Conservation (phyloP, 2,888 invertebrate species). For the Psococerastis gibbosa region DNA sequence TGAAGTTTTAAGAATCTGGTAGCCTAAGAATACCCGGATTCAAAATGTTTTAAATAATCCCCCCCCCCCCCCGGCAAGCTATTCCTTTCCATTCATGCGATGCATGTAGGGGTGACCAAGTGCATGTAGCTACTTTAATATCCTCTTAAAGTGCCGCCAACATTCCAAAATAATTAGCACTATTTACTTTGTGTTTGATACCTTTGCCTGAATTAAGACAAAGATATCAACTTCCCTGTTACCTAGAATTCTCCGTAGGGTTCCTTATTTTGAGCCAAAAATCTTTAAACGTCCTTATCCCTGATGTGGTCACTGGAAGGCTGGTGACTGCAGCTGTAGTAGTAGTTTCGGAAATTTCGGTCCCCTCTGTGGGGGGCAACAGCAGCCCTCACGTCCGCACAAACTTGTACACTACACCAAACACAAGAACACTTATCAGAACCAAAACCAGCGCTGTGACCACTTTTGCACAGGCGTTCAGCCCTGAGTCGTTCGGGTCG, state of each 20-base stretch:
- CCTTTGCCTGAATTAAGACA: too few relatives aligned
- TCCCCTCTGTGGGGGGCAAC: conserved; percentile 34
- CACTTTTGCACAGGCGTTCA: conserved; percentile 51
- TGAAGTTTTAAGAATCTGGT: too few relatives aligned
- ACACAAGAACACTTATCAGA: conserved; percentile 48
- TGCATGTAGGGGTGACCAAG: too few relatives aligned
- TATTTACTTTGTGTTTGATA: too few relatives aligned
- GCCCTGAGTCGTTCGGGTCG: conserved; percentile 40
- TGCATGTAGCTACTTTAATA: too few relatives aligned
- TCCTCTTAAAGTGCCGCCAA: too few relatives aligned
- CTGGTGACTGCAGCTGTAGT: too few relatives aligned
- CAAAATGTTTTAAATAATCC: too few relatives aligned
- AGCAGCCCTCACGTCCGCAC: conserved; percentile 59
- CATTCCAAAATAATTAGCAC: too few relatives aligned
- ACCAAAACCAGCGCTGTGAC: conserved; percentile 48
- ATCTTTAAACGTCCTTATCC: neutral
- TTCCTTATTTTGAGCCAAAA: neutral
- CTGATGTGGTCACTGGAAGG: neutral
- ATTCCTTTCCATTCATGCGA: too few relatives aligned
- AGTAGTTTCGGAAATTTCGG: neutral
- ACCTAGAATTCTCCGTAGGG: neutral
- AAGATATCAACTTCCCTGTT: conserved; percentile 6
- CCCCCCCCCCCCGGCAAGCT: too few relatives aligned
- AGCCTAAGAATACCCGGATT: too few relatives aligned
- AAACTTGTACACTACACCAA: conserved; percentile 53